phyloP scores from a whole-genome alignment of 2,888 invertebrate species.

The Acrocyrtus sp. region DNA sequence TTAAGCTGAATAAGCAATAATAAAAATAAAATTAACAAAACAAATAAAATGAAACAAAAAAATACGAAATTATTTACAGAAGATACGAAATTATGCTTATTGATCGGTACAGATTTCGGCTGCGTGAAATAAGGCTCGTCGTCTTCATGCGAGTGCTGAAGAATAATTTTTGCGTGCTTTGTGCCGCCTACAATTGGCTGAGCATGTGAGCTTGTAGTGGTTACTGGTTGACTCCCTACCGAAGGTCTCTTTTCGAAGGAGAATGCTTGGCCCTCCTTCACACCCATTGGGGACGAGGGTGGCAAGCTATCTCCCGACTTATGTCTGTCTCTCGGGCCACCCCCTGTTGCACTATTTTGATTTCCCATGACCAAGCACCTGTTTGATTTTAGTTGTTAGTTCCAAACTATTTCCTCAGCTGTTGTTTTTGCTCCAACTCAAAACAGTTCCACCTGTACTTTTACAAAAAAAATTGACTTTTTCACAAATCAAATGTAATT shows the following conservation, averaged over 20 bases:
- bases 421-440: background rate
- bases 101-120: slow-evolving; percentile 48
- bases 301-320: slow-evolving; percentile 73
- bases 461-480: background rate
- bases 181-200: slow-evolving; percentile 46
- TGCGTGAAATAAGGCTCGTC: slow-evolving; percentile 74
- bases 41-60: slow-evolving; percentile 25
- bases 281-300: slow-evolving; percentile 70
- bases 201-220: slow-evolving; percentile 36
- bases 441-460: background rate
- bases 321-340: slow-evolving; percentile 78
- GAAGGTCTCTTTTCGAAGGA: slow-evolving; percentile 83
- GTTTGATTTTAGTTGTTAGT: too few species aligned
- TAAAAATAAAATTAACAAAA: slow-evolving; percentile 19
- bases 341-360: slow-evolving; percentile 71
- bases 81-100: slow-evolving; percentile 42
- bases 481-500: too few species aligned
- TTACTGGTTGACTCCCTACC: slow-evolving; percentile 36
- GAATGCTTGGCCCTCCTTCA: slow-evolving; percentile 79
- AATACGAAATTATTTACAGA: slow-evolving; percentile 39
- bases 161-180: slow-evolving; percentile 70
- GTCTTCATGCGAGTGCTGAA: slow-evolving; percentile 79
- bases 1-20: slow-evolving; percentile 15
- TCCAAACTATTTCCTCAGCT: background rate
- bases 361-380: slow-evolving; percentile 81